Conservation (phyloP, 2,888 invertebrate species). For the Eurytoma californica region DNA sequence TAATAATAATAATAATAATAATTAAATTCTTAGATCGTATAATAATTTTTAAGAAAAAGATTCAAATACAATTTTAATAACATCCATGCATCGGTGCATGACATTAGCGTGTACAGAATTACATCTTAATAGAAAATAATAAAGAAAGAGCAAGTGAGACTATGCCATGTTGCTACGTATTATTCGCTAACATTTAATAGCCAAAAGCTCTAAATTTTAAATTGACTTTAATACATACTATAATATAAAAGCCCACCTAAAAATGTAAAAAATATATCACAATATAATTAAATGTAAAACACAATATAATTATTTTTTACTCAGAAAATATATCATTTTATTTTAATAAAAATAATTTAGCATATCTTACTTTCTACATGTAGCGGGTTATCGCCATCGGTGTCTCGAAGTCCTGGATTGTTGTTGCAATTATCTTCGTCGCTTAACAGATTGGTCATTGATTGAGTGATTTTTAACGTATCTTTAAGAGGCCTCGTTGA, state of each 20-base stretch:
- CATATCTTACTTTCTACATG: slow-evolving; percentile 68
- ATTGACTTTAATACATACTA: slow-evolving; percentile 67
- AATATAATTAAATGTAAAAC: slow-evolving; percentile 7
- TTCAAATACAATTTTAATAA: slow-evolving; percentile 31
- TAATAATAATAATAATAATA: neutral
- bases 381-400: slow-evolving; percentile 69
- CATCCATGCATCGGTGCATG: slow-evolving; percentile 56
- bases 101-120: slow-evolving; percentile 39
- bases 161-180: slow-evolving; percentile 41
- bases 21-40: neutral
- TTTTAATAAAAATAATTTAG: slow-evolving; percentile 1
- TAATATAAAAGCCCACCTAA: slow-evolving; percentile 66
- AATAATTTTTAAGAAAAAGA: slow-evolving; percentile 4
- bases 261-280: slow-evolving; percentile 38
- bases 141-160: slow-evolving; percentile 28
- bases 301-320: too few species aligned
- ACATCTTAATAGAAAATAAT: slow-evolving; percentile 12
- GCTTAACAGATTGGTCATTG: slow-evolving; percentile 72
- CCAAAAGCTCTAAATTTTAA: slow-evolving; percentile 63
- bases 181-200: slow-evolving; percentile 56
- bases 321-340: too few species aligned
- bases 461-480: slow-evolving; percentile 72
- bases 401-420: slow-evolving; percentile 60
- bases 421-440: slow-evolving; percentile 68
- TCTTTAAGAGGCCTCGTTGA: slow-evolving; percentile 70